Evolutionary conservation across 2,888 invertebrate genomes (phyloP), one percentile per base, ranked within the genome.

Genomic region (Nemapogon koenigi): DNA sequence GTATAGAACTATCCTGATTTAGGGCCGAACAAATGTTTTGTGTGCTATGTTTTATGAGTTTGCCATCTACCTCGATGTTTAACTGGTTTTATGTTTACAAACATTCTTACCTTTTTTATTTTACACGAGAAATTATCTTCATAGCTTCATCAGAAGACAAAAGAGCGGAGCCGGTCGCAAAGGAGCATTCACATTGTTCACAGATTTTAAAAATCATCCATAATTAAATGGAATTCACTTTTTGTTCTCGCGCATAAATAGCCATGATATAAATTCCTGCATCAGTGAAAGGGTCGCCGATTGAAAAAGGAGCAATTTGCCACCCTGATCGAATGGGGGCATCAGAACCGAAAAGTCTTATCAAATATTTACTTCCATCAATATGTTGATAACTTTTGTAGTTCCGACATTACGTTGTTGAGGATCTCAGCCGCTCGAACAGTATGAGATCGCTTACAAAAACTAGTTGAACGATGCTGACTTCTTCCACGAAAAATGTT

Each of bases 141-240:
- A 76, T 75, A 76, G 63, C 57, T 64, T 59, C 59, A 63, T 62
- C 60, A 50, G 51, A 51, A 51, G 51, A 52, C 66, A 73, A 73
- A 40, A 73, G 69, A 53, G 49, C 56, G 53, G 49, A 46, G 55
- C 49, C 13, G 33, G 53, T 53, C 57, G 59, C 67, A 69, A 69
- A 70, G 63, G 69, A 68, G 63, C 65, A 59, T 58, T 64, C 57
- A 72, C 75, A 78, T 76, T 76, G 76, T 76, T 75, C 73, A 73
- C 75, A 72, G 76, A 75, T 76, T 75, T 75, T 66, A 60, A 76
- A 71, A 76, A 75, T 71, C 71, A 65, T 65, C 67, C 72, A 75
- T 78, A 78, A 78, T 78, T 76, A 76, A 76, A 64, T 66, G 78
- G 78, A 73, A 78, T 78, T 60, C 55, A 53, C 55, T 75, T 76